phyloP scores from a whole-genome alignment of 2,888 invertebrate species.

The Dorcus hopei region DNA sequence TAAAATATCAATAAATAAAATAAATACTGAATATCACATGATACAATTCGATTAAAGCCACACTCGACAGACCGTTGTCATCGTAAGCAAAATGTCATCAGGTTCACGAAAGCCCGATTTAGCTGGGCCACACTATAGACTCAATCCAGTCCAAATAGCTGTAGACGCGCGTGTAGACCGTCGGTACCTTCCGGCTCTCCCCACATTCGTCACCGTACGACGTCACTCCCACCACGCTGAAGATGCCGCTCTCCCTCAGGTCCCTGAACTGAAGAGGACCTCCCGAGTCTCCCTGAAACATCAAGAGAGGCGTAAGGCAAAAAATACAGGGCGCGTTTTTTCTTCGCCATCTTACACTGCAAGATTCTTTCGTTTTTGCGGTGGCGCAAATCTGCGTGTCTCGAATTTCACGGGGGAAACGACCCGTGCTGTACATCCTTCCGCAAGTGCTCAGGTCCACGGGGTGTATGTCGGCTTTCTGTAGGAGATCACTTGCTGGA shows the following conservation, averaged over 20 bases:
- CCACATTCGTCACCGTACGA: slow-evolving; percentile 44
- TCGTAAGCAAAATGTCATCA: too few relatives aligned
- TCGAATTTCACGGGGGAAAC: slow-evolving; percentile 24
- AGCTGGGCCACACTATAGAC: slow-evolving; percentile 40
- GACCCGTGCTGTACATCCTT: too few relatives aligned
- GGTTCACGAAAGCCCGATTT: too few relatives aligned
- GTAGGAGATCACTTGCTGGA: slow-evolving; percentile 16
- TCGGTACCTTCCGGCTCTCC: slow-evolving; percentile 36
- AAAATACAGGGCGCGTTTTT: neutral
- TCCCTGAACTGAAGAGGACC: slow-evolving; percentile 50
- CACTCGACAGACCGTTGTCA: too few relatives aligned
- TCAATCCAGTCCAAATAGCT: slow-evolving; percentile 47
- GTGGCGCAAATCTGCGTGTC: slow-evolving; percentile 38
- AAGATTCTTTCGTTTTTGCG: slow-evolving; percentile 17
- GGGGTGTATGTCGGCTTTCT: slow-evolving; percentile 28
- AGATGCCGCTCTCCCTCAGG: slow-evolving; percentile 22
- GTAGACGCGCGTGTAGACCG: slow-evolving; percentile 43
- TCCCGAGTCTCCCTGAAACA: slow-evolving; percentile 56
- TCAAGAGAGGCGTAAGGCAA: neutral
- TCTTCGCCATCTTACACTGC: slow-evolving; percentile 9
- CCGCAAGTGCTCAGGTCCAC: slow-evolving; percentile 19
- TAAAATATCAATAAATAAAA: too few relatives aligned
- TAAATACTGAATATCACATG: too few relatives aligned
- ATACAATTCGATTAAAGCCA: too few relatives aligned
- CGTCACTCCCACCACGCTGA: slow-evolving; percentile 44